These are phyloP conservation scores for Cryptotis parvus DNA, from an alignment of 2,113 vertebrate genomes.

Conservation along the genomic window DNA sequence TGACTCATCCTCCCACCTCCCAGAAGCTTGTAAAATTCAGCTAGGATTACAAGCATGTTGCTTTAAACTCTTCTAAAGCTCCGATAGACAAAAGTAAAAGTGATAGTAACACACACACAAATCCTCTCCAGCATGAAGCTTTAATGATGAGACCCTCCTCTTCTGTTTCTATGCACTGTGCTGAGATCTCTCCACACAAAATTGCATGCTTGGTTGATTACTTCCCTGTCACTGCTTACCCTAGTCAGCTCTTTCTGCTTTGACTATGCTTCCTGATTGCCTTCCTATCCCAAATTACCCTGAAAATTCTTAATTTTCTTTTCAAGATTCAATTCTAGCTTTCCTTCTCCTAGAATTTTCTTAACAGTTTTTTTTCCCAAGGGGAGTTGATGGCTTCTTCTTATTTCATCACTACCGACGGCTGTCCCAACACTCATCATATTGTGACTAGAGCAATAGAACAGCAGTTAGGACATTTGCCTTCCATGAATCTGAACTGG, in stretches of 20 bases:
- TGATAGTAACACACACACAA: neutral
- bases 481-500: too few relatives aligned
- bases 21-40: neutral
- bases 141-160: neutral
- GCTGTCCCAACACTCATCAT: neutral
- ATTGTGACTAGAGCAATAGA: neutral
- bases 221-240: neutral
- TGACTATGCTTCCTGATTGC: neutral
- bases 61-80: constrained; percentile 27
- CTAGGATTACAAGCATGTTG: neutral
- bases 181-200: neutral
- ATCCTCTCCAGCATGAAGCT: neutral
- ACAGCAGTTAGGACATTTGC: too few relatives aligned
- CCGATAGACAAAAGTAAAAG: neutral
- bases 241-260: neutral
- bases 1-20: neutral
- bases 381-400: neutral
- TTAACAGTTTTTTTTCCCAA: neutral
- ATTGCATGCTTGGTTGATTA: neutral
- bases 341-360: neutral
- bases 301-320: constrained; percentile 1
- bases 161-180: too few relatives aligned
- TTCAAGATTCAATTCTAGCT: neutral
- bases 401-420: neutral
- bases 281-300: neutral